Base-by-base conservation (phyloP, 2,797 vertebrate species). In the Coranthus polyacanthus region DNA sequence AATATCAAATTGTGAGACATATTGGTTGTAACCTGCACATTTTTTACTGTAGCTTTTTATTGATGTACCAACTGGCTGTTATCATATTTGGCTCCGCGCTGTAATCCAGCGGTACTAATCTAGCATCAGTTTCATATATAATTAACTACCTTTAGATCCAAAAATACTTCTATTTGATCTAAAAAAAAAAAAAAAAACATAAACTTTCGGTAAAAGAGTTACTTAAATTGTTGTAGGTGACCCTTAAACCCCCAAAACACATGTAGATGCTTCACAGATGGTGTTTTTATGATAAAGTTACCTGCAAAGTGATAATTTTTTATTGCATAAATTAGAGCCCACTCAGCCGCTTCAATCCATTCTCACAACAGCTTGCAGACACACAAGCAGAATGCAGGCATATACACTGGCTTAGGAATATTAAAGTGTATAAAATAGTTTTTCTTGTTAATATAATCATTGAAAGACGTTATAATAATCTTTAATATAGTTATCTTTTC, bases 331-430 rank as follows among this genome's bases (percentile, higher is more conserved):
- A 73, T 82, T 75, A 55, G 55, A 83, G 66, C 38, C 58, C 65
- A 52, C 63, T 63, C 56, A 62, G 52, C 42, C 6, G 12, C 45
- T 39, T 72, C 73, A 41, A 58, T 74, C 60, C 49, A 56, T 37
- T 68, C 44, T 24, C 62, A 46, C 61, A 83, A 73, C 80, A 87
- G 82, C 80, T 86, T 83, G 75, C 56, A 80, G 58, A 34, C 29
- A 75, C 75, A 68, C 52, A 16, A 43, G 54, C 64, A 66, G 58
- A 69, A 51, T 63, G 43, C 66, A 50, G 51, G 63, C 29, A 50
- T 24, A 39, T 72, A 32, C 52, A 44, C 9, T 13, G 7, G 0
- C 46, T 50, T 18, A 12, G 57, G 72, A 66, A 57, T 75, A 69
- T 51, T 42, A 51, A 8, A 41, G 51, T 29, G 29, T n/a, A 37